Conservation (phyloP, 2,797 vertebrate genomes). For the Hippopotamyrus pictus region DNA sequence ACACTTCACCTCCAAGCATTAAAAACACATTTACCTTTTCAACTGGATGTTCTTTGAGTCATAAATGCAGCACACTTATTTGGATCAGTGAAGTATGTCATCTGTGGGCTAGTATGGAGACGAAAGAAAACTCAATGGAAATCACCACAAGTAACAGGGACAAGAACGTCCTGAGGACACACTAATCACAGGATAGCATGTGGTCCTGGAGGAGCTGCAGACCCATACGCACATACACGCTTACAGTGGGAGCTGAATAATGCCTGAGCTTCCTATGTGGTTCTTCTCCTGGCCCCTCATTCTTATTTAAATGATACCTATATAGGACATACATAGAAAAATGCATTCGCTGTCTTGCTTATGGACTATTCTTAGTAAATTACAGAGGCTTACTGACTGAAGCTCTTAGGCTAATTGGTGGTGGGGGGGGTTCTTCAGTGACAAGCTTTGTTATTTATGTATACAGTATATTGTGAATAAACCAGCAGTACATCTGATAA, state of each 20-base stretch:
- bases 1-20: neutral
- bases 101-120: neutral
- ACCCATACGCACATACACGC: neutral
- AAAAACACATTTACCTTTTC: neutral
- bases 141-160: neutral
- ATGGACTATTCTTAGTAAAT: neutral
- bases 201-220: neutral
- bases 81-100: neutral
- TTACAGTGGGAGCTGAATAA: neutral
- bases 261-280: neutral
- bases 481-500: neutral
- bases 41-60: neutral
- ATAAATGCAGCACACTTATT: neutral
- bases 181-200: neutral
- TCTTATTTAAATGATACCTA: neutral
- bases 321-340: neutral
- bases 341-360: neutral
- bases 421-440: neutral
- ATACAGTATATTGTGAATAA: neutral
- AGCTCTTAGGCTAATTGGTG: neutral
- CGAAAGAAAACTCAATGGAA: neutral
- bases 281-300: neutral
- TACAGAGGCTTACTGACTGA: neutral
- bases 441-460: neutral
- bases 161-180: conserved; percentile 4